phyloP scores from a whole-genome alignment of 2,888 invertebrate species.

The Acanthosoma haemorrhoidale region DNA sequence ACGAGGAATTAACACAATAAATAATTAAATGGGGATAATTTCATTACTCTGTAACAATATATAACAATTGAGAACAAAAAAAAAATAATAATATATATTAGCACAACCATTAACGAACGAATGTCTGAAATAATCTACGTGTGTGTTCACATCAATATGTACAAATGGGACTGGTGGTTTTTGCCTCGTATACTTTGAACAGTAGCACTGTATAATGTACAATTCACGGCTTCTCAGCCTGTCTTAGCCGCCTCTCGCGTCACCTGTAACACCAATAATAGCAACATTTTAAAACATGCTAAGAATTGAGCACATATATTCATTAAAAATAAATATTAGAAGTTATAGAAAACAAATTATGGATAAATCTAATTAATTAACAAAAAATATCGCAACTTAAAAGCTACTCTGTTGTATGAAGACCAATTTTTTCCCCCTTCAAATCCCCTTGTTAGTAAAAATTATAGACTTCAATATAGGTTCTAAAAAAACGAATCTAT shows the following conservation, averaged over 20 bases:
- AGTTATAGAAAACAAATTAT: too few species aligned
- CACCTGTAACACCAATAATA: not conserved
- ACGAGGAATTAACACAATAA: constrained; percentile 30
- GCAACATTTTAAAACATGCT: not conserved
- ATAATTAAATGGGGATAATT: constrained; percentile 24
- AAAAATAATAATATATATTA: constrained; percentile 19
- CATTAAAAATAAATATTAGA: too few species aligned
- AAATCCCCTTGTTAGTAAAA: too few species aligned
- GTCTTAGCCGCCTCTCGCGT: constrained; percentile 2
- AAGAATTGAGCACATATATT: too few species aligned
- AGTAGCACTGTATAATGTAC: constrained; percentile 26
- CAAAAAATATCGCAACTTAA: too few species aligned
- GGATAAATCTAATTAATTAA: too few species aligned
- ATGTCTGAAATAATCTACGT: constrained; percentile 17
- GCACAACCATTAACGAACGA: constrained; percentile 30
- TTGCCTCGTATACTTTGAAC: constrained; percentile 26
- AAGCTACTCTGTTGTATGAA: too few species aligned
- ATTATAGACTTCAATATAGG: too few species aligned
- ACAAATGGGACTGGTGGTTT: constrained; percentile 12
- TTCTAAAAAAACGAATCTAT: too few species aligned
- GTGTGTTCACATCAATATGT: constrained; percentile 24
- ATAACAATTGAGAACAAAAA: constrained; percentile 19
- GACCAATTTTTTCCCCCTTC: too few species aligned
- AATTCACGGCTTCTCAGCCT: not conserved
- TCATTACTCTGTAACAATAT: constrained; percentile 3